Conservation (phyloP, 2,888 invertebrate species). For the Netelia virgata region DNA sequence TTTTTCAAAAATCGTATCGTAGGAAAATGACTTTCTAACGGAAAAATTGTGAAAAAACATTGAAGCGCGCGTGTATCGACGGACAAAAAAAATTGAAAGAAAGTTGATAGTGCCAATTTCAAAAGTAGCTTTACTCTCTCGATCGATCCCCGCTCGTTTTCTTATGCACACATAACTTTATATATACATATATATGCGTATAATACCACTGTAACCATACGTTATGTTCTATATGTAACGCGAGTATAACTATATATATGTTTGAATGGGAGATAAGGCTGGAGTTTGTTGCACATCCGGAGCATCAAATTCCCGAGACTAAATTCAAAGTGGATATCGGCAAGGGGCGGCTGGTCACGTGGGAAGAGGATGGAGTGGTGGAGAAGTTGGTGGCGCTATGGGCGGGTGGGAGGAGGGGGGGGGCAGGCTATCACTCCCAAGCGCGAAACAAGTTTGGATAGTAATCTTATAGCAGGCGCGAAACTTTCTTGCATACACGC, state of each 20-base stretch:
- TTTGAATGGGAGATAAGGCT: conserved; percentile 51
- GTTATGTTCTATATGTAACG: too few relatives aligned
- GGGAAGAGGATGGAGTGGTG: too few relatives aligned
- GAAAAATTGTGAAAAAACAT: too few relatives aligned
- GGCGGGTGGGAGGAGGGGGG: not conserved
- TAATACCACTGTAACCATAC: conserved; percentile 30
- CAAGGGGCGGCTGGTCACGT: not conserved
- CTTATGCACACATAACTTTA: conserved; percentile 36
- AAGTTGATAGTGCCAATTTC: not conserved
- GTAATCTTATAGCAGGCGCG: conserved; percentile 65
- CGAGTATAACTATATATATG: not conserved
- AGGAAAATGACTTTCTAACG: too few relatives aligned
- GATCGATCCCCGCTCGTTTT: conserved; percentile 30
- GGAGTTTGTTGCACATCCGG: conserved; percentile 49
- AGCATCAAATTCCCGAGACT: conserved; percentile 56
- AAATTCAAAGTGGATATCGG: conserved; percentile 66
- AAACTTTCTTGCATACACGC: conserved; percentile 52
- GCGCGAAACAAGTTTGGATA: conserved; percentile 69
- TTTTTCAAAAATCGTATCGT: too few relatives aligned
- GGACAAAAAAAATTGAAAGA: not conserved
- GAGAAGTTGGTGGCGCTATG: too few relatives aligned
- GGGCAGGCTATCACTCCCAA: conserved; percentile 33
- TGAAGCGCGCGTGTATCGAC: not conserved
- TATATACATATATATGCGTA: not conserved
- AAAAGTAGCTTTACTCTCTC: conserved; percentile 2